A percentile compares a stretch with the other conserved stretches of the same genome.
Conservation (phyloP, 2,888 invertebrate genomes). For the Himalopsyche japonica region DNA sequence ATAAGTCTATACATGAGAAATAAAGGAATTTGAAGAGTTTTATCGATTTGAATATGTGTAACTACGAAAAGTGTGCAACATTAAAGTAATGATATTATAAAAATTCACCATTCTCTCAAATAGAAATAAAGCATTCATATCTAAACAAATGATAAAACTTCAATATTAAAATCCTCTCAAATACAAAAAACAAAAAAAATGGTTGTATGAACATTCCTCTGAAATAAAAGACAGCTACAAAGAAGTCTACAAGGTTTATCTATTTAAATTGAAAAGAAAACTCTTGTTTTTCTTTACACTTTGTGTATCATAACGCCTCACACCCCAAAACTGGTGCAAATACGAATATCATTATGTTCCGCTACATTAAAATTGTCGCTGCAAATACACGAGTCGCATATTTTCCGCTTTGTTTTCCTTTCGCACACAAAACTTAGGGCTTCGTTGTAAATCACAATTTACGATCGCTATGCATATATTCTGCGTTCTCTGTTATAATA, state of each 20-base stretch:
- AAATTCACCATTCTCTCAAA: no score
- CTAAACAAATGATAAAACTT: no score
- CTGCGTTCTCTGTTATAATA: neutral
- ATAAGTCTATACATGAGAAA: no score
- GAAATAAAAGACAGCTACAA: neutral
- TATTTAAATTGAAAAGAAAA: neutral
- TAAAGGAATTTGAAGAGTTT: no score
- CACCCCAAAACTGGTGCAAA: neutral
- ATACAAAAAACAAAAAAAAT: no score
- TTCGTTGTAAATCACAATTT: neutral
- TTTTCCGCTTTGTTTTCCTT: neutral
- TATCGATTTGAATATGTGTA: no score
- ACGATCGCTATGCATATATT: neutral
- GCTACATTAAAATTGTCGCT: conserved; percentile 1
- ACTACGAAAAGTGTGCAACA: no score
- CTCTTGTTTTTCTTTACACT: neutral
- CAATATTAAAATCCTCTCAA: no score
- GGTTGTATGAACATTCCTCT: neutral
- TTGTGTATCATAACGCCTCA: neutral
- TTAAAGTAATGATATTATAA: no score
- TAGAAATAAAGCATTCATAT: no score
- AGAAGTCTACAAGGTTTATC: neutral
- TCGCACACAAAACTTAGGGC: neutral
- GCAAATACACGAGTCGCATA: neutral
- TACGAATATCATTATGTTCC: neutral